Evolutionary conservation across 2,113 vertebrate species (phyloP), one percentile per base, ranked within the genome.

Genomic region (Alligator mississippiensis): DNA sequence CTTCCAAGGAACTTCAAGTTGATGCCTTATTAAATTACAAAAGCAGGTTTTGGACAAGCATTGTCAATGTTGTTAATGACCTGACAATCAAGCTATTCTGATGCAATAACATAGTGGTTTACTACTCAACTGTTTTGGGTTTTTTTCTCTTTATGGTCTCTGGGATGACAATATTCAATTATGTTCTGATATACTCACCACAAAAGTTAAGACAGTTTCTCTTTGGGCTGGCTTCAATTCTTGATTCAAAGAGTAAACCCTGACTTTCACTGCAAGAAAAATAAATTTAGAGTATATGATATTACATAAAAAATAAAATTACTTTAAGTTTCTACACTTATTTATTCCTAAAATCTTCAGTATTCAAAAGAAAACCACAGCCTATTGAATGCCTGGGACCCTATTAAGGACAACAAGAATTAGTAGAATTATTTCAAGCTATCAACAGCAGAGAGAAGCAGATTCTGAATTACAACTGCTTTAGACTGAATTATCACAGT

Each of bases 211-310:
- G 74, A 97, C 97, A 68, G 98, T 98, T 27, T 97, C 97, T 92
- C 98, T 98, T 34, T 27, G 97, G 85, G 99, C 98, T 55, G 98
- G 98, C 77, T 95, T 98, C 85, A 99, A 95, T 86, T 99, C 99
- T 82, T 99, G 98, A 94, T 98, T 98, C 95, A 99, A 94, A 57
- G 99, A 99, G 82, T 99, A 99, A 57, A 98, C 98, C 93, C 99
- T 97, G 34, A 99, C 84, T 93, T 98, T 98, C 90, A 99, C 98
- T 99, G 97, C 3, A 96, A 94, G 54, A 93, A 96, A 60, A 93
- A 47, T 9, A 93, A 68, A 87, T 54, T 62, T 75, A 54, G 72
- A 82, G 86, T 28, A 83, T 24, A 16, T 25, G 57, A 4, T n/a
- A 60, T 15, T 22, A 38, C 1, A 57, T 22, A n/a, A 18, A 30